These are phyloP conservation scores for Operophtera brumata DNA, from an alignment of 2,888 invertebrate genomes.

Conservation along the genomic window DNA sequence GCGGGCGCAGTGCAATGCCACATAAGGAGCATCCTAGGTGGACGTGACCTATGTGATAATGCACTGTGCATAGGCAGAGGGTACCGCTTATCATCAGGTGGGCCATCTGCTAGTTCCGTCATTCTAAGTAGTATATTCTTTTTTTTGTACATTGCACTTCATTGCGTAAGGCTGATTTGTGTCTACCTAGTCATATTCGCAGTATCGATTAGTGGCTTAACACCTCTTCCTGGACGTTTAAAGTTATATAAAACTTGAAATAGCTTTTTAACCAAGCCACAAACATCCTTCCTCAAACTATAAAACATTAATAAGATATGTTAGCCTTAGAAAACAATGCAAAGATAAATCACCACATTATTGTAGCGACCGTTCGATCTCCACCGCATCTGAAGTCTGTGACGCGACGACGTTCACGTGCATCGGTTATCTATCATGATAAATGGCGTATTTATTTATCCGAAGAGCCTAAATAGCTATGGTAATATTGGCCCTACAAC, in stretches of 20 bases:
- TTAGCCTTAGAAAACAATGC: conserved; percentile 56
- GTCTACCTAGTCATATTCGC: no score
- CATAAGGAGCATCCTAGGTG: no score
- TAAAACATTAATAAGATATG: conserved; percentile 28
- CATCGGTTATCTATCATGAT: conserved; percentile 80
- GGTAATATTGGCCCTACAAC: conserved; percentile 81
- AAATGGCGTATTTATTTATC: conserved; percentile 81
- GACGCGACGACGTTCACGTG: conserved; percentile 69
- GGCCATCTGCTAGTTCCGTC: no score
- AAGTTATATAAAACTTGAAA: no score
- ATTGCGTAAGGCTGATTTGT: no score
- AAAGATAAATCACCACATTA: conserved; percentile 66
- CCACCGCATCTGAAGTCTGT: conserved; percentile 64
- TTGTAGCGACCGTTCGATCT: conserved; percentile 66
- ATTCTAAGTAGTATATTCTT: no score
- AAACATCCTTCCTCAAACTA: conserved; percentile 1
- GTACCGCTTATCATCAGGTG: no score
- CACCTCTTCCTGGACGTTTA: not conserved
- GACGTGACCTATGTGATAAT: no score
- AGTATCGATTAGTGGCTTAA: not conserved
- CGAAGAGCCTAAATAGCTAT: conserved; percentile 80
- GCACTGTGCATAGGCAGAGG: no score
- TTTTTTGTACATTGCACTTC: no score
- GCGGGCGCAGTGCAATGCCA: no score
- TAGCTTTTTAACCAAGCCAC: conserved; percentile 4